phyloP scores from a whole-genome alignment of 2,113 vertebrate genomes.

The Dascyllus trimaculatus region DNA sequence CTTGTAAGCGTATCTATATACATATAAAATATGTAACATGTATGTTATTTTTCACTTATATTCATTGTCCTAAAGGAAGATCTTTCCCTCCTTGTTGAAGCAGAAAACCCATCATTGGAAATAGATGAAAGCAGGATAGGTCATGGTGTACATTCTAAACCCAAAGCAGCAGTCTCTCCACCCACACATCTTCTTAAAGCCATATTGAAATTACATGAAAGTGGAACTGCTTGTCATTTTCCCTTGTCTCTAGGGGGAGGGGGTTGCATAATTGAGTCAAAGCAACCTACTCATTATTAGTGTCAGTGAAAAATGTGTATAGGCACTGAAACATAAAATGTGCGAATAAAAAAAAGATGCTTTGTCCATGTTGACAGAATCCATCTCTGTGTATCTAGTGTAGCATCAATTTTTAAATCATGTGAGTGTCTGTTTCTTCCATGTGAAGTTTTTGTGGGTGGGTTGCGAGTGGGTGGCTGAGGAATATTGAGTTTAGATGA shows the following conservation, averaged over 20 bases:
- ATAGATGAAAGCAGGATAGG: slow-evolving; percentile 80
- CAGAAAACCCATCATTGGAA: slow-evolving; percentile 71
- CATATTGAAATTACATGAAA: slow-evolving; percentile 80
- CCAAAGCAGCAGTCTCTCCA: slow-evolving; percentile 76
- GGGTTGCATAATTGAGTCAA: slow-evolving; percentile 67
- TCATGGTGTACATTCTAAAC: slow-evolving; percentile 76
- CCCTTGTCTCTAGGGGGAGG: slow-evolving; percentile 50
- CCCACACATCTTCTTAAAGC: slow-evolving; percentile 82
- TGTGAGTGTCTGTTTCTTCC: slow-evolving; percentile 27
- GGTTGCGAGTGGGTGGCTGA: slow-evolving; percentile 19
- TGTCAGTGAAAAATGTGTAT: slow-evolving; percentile 33
- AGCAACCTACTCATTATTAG: slow-evolving; percentile 67
- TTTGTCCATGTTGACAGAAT: slow-evolving; percentile 18
- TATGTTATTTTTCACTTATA: slow-evolving; percentile 8
- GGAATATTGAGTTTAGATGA: slow-evolving; percentile 28
- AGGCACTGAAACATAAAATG: slow-evolving; percentile 26
- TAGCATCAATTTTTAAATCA: slow-evolving; percentile 35
- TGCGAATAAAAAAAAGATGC: slow-evolving; percentile 30
- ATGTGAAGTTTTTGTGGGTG: slow-evolving; percentile 29
- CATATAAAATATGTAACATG: background rate
- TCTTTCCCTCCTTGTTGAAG: slow-evolving; percentile 37
- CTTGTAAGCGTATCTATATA: background rate
- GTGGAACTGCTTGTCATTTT: slow-evolving; percentile 75
- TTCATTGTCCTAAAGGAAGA: slow-evolving; percentile 38
- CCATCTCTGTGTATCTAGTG: slow-evolving; percentile 7